phyloP scores from a whole-genome alignment of 2,797 vertebrate species.

The Manis pentadactyla region DNA sequence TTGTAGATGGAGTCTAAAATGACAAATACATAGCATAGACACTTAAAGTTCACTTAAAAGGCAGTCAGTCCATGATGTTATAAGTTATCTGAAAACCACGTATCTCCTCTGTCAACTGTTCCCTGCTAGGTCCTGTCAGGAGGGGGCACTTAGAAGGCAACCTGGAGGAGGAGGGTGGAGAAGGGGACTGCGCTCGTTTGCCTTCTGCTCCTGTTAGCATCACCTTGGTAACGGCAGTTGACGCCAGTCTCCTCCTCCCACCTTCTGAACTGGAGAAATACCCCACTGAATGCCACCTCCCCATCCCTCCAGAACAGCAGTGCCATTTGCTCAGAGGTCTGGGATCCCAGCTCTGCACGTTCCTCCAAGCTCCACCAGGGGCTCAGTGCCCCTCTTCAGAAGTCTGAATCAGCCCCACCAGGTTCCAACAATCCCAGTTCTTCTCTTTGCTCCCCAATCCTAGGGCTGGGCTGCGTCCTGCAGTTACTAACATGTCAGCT shows the following conservation, averaged over 20 bases:
- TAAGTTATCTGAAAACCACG: not conserved
- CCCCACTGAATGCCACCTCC: not conserved
- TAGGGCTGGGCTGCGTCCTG: not conserved
- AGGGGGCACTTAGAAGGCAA: not conserved
- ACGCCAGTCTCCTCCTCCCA: not conserved
- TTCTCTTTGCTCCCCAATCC: not conserved
- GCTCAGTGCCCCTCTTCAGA: not conserved
- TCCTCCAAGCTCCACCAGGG: not conserved
- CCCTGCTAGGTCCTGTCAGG: not conserved
- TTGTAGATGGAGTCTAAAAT: not conserved
- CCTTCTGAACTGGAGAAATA: not conserved
- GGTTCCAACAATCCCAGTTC: not conserved
- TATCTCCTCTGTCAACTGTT: not conserved
- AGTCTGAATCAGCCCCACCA: not conserved
- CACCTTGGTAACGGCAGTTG: not conserved
- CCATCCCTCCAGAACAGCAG: not conserved
- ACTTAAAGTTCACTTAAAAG: not conserved
- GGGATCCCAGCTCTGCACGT: rapidly evolving
- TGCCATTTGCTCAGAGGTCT: not conserved
- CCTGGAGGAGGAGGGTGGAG: not conserved
- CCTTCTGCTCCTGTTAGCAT: not conserved
- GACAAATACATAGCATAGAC: not conserved
- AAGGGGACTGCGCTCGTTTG: rapidly evolving
- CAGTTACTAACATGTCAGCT: not conserved
- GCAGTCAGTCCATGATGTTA: not conserved